phyloP scores from a whole-genome alignment of 2,113 vertebrate species.

The Lathamus discolor region DNA sequence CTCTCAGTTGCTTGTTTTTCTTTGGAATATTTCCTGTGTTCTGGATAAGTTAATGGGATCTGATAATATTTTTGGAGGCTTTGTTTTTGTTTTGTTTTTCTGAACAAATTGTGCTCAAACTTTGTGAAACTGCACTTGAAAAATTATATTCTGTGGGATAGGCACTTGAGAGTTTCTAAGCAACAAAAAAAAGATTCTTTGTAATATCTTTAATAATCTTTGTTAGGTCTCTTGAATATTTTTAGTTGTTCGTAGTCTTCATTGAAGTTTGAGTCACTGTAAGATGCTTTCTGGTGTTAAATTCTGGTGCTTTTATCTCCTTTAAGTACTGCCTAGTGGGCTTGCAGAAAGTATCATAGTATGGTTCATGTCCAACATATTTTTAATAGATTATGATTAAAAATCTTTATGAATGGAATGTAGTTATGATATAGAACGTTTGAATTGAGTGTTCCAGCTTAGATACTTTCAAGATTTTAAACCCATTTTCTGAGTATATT shows the following conservation, averaged over 20 bases:
- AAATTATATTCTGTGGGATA: neutral
- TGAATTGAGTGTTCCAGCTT: neutral
- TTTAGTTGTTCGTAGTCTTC: neutral
- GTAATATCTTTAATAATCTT: neutral
- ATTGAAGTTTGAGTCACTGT: neutral
- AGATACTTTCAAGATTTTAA: neutral
- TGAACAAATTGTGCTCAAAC: neutral
- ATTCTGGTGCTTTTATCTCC: neutral
- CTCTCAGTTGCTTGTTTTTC: conserved; percentile 16
- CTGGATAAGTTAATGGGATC: neutral
- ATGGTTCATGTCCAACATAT: neutral
- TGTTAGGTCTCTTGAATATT: neutral
- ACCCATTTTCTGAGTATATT: neutral
- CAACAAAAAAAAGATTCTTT: neutral
- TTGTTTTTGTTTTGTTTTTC: neutral
- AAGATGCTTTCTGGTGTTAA: neutral
- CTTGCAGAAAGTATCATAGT: neutral
- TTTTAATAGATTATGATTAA: neutral
- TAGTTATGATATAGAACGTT: neutral
- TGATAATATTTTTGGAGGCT: neutral
- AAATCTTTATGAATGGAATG: neutral
- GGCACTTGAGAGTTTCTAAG: neutral
- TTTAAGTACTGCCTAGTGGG: neutral
- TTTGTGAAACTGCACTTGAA: neutral
- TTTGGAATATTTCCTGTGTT: conserved; percentile 41